phyloP scores from a whole-genome alignment of 2,888 invertebrate species.

The Vesta saturnalis region DNA sequence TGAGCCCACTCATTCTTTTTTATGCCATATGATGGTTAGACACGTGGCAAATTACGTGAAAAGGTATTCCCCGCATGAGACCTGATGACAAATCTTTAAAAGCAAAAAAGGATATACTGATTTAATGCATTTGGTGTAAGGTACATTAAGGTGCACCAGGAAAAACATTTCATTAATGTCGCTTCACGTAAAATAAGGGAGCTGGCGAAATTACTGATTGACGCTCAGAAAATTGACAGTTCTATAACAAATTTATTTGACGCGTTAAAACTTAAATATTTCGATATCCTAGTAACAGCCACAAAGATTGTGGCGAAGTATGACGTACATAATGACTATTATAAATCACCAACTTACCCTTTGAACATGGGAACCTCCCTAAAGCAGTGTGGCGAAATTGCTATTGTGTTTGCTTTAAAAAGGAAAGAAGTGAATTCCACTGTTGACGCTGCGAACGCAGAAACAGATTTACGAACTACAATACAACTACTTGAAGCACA shows the following conservation, averaged over 20 bases:
- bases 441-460: constrained; percentile 21
- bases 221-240: constrained; percentile 23
- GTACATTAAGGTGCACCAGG: constrained; percentile 34
- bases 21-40: too few relatives aligned
- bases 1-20: too few relatives aligned
- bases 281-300: constrained; percentile 29
- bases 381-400: constrained; percentile 34
- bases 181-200: constrained; percentile 37
- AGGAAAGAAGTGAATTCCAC: not conserved
- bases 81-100: not conserved
- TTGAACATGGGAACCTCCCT: constrained; percentile 31
- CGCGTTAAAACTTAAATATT: constrained; percentile 29
- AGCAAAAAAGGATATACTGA: constrained; percentile 19
- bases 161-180: constrained; percentile 35
- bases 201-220: constrained; percentile 31
- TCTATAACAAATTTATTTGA: constrained; percentile 20
- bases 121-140: constrained; percentile 33
- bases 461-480: constrained; percentile 34
- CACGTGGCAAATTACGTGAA: too few relatives aligned
- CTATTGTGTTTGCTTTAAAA: too few relatives aligned
- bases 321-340: constrained; percentile 29
- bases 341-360: constrained; percentile 27
- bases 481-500: constrained; percentile 27
- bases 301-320: constrained; percentile 32
- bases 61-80: not conserved